Evolutionary conservation across 2,113 vertebrate genomes (phyloP), one percentile per base, ranked within the genome.

Genomic region (Blennius ocellaris): DNA sequence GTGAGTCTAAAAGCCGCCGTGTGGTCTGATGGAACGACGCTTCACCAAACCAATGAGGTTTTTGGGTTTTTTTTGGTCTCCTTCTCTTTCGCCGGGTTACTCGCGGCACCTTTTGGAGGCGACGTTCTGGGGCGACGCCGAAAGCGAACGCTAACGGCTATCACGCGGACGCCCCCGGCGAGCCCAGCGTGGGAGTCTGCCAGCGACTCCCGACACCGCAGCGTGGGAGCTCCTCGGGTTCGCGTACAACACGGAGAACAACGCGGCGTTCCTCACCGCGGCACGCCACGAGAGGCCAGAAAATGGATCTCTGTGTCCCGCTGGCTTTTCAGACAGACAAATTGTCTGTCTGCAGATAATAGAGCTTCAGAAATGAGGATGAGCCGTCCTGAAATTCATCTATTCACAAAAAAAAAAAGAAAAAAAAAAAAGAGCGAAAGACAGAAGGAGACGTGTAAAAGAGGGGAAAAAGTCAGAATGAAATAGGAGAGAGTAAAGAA

Each of bases 291-390:
- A 11, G 54, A 49, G 73, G 44, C 11, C 54, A 72, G 83, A 84
- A 79, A 82, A 83, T 66, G 70, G 66, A 87, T 81, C 72, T 57
- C 38, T 43, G 66, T 17, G 74, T 80, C 76, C 64, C 78, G 58
- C 67, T 62, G 65, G 83, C 72, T 71, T 80, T 80, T 84, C 80
- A 84, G 78, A 77, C 76, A 78, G 76, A 90, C 68, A 89, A 85
- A 87, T 79, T 65, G 75, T 81, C 80, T 69, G 73, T 57, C 72
- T 67, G 74, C 60, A 87, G 82, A 87, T 87, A 87, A 84, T 77
- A 75, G 67, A 84, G 52, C 49, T 67, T 76, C 75, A 78, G 78
- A 79, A 64, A 70, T 59, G 77, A 89, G 76, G 77, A 82, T 60
- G 80, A 81, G 67, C 36, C 11, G 14, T 73, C 69, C 67, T 69